These are phyloP conservation scores for Chaitophorus viminalis DNA, from an alignment of 2,888 invertebrate species.

Conservation along the genomic window DNA sequence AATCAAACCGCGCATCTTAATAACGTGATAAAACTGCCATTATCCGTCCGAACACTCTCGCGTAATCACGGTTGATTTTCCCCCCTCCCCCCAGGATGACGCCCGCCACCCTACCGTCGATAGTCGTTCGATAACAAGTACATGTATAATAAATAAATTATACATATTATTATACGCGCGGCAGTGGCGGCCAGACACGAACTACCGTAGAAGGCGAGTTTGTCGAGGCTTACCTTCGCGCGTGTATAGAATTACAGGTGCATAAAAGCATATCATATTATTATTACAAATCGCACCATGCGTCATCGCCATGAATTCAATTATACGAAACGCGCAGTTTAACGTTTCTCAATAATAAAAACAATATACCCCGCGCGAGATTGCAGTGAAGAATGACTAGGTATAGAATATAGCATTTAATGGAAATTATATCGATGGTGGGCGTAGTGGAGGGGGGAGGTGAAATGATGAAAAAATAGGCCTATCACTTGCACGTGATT, in stretches of 20 bases:
- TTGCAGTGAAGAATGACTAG: too few species aligned
- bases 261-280: too few species aligned
- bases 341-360: too few species aligned
- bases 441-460: too few species aligned
- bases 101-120: neutral
- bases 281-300: too few species aligned
- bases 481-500: too few species aligned
- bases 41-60: neutral
- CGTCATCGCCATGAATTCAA: too few species aligned
- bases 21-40: conserved; percentile 29
- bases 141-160: neutral
- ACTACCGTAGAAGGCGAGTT: neutral
- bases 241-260: neutral
- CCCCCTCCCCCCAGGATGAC: neutral
- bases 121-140: neutral
- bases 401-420: too few species aligned
- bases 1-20: conserved; percentile 15
- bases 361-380: too few species aligned
- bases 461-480: too few species aligned
- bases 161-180: neutral
- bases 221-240: too few species aligned
- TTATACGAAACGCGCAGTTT: neutral
- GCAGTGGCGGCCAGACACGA: neutral
- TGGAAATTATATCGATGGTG: too few species aligned
- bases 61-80: conserved; percentile 6